Conservation (phyloP, 2,888 invertebrate genomes). For the Sarcophaga carnaria region DNA sequence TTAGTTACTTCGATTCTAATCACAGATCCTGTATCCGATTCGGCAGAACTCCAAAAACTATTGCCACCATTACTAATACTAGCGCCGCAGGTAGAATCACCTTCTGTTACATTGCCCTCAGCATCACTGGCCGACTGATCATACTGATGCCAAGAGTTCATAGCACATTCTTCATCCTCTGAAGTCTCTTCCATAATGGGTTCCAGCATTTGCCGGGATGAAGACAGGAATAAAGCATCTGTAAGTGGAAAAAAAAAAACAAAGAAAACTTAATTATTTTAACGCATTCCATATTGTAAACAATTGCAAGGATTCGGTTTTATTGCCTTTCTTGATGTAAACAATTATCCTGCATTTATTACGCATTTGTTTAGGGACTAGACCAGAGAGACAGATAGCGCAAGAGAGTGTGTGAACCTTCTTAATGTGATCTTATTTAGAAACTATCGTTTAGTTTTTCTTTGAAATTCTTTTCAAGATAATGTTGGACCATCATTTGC, state of each 20-base stretch:
- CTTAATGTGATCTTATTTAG: constrained; percentile 60
- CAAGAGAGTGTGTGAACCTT: constrained; percentile 32
- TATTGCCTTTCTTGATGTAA: background rate
- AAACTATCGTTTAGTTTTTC: constrained; percentile 57
- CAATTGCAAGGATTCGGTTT: background rate
- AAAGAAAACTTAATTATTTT: background rate
- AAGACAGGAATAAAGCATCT: constrained; percentile 80
- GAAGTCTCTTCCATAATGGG: constrained; percentile 95
- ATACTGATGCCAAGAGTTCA: constrained; percentile 78
- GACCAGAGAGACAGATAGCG: too few relatives aligned
- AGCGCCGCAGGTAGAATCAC: constrained; percentile 31
- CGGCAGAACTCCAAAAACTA: constrained; percentile 83
- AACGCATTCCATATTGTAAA: constrained; percentile 2
- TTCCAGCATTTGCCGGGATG: constrained; percentile 84
- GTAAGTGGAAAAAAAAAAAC: background rate
- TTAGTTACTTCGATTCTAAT: constrained; percentile 85
- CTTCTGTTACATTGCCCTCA: constrained; percentile 51
- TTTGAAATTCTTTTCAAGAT: constrained; percentile 19
- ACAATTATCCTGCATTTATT: constrained; percentile 34
- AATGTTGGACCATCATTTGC: constrained; percentile 20
- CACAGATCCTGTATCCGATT: constrained; percentile 92
- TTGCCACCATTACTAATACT: constrained; percentile 60
- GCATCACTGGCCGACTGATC: constrained; percentile 71
- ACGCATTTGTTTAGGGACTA: constrained; percentile 49
- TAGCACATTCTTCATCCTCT: constrained; percentile 85